Base-by-base conservation (phyloP, 2,888 invertebrate species). In the Junonia oenone region DNA sequence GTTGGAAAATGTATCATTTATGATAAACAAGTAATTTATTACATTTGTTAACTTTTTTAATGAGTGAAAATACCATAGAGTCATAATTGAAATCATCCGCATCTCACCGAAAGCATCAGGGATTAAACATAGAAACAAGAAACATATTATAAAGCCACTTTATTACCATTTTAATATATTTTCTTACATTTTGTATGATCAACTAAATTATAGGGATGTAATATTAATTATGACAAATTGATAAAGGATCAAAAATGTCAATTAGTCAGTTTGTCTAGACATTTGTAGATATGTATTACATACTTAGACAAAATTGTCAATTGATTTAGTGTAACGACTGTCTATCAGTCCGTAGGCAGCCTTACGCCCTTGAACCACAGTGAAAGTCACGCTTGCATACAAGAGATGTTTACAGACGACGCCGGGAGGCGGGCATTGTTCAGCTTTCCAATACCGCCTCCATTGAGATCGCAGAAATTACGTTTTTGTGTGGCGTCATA, bases 311-410 rank as follows among this genome's bases (percentile, higher is more conserved):
- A 22, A 22, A 22, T 3, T 22, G 22, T 22, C 2, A 22, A 22
- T 22, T 22, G 5, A 5, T 5, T 22, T 5, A 22, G 5, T 22
- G 3, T 9, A 1, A 9, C 11, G 17, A 5, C 14, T 19, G 37
- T 33, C 22, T 13, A 6, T 6, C 2, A 13, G 37, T 27, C 2
- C 26, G 29, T 4, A 11, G 33, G 5, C 22, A 33, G 38, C 55
- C 47, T 50, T 37, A n/a, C 40, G 63, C 61, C 65, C 65, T 64
- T 64, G 64, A 63, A 61, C 58, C 40, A 35, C 38, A 63, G 65
- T 56, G 65, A 65, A 65, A 65, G 65, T 64, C 54, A 51, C 14
- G n/a, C 43, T 17, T 45, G 43, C 47, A 40, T 49, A 46, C 51
- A 56, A 37, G 51, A 26, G 27, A 45, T 59, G 56, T 54, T 58